These are phyloP conservation scores for Margaritifera margaritifera DNA, from an alignment of 2,888 invertebrate species.

Conservation along the genomic window DNA sequence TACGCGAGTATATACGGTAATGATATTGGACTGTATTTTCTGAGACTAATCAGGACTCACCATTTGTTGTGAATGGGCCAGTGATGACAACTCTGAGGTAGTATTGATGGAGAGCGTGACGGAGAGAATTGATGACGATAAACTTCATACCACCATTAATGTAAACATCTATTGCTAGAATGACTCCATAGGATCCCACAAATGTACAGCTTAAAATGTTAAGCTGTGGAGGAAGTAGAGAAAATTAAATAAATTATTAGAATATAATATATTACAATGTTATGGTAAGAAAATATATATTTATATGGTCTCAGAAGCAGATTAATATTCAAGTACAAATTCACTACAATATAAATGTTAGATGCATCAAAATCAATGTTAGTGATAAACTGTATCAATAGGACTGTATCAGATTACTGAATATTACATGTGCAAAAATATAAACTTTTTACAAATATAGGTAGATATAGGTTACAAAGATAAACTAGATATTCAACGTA, in stretches of 20 bases:
- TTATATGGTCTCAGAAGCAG: too few species aligned
- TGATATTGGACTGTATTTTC: background rate
- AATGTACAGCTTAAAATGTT: conserved; percentile 80
- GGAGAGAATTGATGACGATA: conserved; percentile 80
- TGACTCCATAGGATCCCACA: conserved; percentile 79
- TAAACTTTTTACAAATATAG: background rate
- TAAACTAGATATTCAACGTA: background rate
- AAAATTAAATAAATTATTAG: too few species aligned
- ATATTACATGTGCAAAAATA: background rate
- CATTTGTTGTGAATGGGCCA: conserved; percentile 44
- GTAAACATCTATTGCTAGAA: conserved; percentile 80
- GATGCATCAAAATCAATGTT: too few species aligned
- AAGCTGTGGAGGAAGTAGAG: conserved; percentile 63
- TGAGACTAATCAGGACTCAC: conserved; percentile 26
- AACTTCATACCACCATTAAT: conserved; percentile 81
- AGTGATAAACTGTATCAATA: too few species aligned
- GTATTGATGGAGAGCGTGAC: conserved; percentile 77
- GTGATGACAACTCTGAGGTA: conserved; percentile 42
- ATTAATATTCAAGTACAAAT: too few species aligned
- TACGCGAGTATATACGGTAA: too few species aligned
- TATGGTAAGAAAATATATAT: too few species aligned
- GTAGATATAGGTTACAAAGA: background rate
- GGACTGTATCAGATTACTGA: too few species aligned
- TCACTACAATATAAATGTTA: too few species aligned
- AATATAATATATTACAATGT: too few species aligned